phyloP scores from a whole-genome alignment of 2,888 invertebrate genomes.

The Drosophila neonasuta region DNA sequence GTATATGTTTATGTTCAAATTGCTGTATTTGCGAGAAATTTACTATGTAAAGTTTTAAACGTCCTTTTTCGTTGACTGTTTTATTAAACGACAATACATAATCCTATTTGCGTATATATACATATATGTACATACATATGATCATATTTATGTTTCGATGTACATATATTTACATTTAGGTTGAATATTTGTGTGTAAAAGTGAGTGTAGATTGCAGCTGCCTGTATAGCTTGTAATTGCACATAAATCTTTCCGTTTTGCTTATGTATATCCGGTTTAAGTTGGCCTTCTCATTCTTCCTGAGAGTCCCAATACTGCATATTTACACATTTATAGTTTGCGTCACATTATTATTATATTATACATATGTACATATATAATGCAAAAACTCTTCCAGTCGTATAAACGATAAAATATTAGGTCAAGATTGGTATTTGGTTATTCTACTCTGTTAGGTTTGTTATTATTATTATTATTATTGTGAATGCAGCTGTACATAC shows the following conservation, averaged over 20 bases:
- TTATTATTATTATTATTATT: slow-evolving; percentile 5
- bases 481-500: slow-evolving; percentile 6
- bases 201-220: background rate
- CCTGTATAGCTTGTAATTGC: slow-evolving; percentile 20
- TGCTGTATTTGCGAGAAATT: no score
- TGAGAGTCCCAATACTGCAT: slow-evolving; percentile 15
- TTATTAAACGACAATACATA: no score
- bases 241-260: slow-evolving; percentile 62
- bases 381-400: background rate
- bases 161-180: background rate
- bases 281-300: slow-evolving; percentile 53
- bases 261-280: slow-evolving; percentile 66
- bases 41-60: no score
- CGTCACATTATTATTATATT: no score
- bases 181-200: background rate
- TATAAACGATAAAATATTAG: background rate
- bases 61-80: no score
- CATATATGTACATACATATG: background rate
- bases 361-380: background rate
- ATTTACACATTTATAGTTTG: no score
- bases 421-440: background rate
- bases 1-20: background rate
- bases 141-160: background rate
- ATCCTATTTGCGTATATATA: slow-evolving; percentile 1
- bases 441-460: background rate